Evolutionary conservation across 2,888 invertebrate genomes (phyloP).

Genomic region (Morpho deidamia): DNA sequence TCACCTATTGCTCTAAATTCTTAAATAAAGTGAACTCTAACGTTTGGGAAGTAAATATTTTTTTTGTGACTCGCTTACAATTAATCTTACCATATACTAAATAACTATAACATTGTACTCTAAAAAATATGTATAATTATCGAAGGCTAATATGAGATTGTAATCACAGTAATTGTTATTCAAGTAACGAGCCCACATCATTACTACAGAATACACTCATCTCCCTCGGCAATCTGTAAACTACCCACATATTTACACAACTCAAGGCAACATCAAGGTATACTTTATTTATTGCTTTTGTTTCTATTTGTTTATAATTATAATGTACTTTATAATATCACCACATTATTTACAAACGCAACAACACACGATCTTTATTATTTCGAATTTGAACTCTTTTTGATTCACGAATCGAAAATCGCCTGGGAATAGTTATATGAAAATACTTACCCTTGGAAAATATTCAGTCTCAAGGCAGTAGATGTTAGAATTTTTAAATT

Average conservation of each 20-base stretch:
- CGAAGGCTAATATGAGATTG: conserved; percentile 77
- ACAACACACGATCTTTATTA: conserved; percentile 24
- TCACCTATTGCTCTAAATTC: conserved; percentile 68
- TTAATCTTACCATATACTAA: conserved; percentile 70
- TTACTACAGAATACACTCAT: conserved; percentile 18
- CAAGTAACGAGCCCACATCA: conserved; percentile 67
- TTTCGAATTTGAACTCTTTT: conserved; percentile 54
- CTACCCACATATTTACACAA: conserved; percentile 47
- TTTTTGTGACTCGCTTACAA: conserved; percentile 73
- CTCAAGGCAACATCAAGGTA: conserved; percentile 76
- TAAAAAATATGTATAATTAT: conserved; percentile 79
- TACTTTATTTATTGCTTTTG: conserved; percentile 78
- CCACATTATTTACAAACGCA: conserved; percentile 64
- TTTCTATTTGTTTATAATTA: conserved; percentile 53
- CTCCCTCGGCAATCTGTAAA: conserved; percentile 40
- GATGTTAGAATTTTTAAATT: conserved; percentile 28
- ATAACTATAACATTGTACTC: conserved; percentile 79
- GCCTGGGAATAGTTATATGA: conserved; percentile 36
- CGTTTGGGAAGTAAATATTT: conserved; percentile 71
- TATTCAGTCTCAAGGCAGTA: conserved; percentile 61
- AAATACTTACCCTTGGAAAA: conserved; percentile 46
- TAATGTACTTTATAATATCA: conserved; percentile 71
- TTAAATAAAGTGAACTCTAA: conserved; percentile 70
- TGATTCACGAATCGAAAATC: conserved; percentile 35
- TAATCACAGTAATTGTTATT: conserved; percentile 77